These are phyloP conservation scores for Tenualosa thibaudeaui DNA, from an alignment of 2,797 vertebrate genomes.

Conservation along the genomic window DNA sequence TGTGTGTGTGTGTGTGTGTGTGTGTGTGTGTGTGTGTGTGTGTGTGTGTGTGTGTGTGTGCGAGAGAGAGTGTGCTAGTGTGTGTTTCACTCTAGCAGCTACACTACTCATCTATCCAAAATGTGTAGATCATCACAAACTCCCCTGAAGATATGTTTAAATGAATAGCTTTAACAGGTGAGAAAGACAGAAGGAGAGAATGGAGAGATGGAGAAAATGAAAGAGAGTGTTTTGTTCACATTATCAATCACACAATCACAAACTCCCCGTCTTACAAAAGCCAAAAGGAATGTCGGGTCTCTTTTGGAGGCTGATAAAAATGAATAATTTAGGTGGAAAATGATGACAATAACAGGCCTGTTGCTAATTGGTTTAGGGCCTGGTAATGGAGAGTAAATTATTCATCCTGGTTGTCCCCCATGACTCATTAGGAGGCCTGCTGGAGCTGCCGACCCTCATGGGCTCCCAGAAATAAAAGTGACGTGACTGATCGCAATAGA, in stretches of 20 bases:
- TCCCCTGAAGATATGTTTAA: background rate
- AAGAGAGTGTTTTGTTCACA: background rate
- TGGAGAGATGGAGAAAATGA: background rate
- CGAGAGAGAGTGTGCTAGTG: too few relatives aligned
- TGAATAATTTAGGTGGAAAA: slow-evolving; percentile 42
- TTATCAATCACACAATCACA: slow-evolving; percentile 12
- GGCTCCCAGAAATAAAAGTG: slow-evolving; percentile 50
- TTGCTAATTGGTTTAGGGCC: slow-evolving; percentile 72
- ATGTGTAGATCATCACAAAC: background rate
- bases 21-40: too few relatives aligned
- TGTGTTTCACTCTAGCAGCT: too few relatives aligned
- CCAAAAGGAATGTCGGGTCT: background rate
- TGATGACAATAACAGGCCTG: slow-evolving; percentile 47
- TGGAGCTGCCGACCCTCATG: slow-evolving; percentile 43
- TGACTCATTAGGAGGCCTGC: slow-evolving; percentile 73
- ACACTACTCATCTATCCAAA: background rate
- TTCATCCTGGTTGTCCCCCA: slow-evolving; percentile 76
- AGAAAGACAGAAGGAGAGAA: background rate
- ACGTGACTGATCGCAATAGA: slow-evolving; percentile 34
- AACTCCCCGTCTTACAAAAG: background rate
- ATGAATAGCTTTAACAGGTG: too few relatives aligned
- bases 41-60: too few relatives aligned
- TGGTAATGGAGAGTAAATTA: slow-evolving; percentile 80
- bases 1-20: too few relatives aligned
- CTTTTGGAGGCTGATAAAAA: slow-evolving; percentile 20